Conservation (phyloP, 2,888 invertebrate genomes). For the Caenorhabditis afra region DNA sequence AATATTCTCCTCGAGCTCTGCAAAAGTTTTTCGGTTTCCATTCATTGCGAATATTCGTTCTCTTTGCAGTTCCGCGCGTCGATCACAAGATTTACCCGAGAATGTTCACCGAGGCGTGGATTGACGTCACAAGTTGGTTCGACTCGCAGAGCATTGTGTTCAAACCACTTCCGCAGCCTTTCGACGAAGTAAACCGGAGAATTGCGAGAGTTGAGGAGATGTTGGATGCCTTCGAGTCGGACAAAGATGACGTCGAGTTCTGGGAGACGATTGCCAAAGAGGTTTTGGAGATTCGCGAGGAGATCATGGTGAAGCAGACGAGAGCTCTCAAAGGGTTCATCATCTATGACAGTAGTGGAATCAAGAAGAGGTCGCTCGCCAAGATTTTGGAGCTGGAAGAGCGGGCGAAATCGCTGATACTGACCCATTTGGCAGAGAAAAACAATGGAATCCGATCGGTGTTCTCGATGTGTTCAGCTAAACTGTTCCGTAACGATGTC, state of each 20-base stretch:
- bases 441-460: conserved; percentile 57
- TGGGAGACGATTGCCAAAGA: conserved; percentile 48
- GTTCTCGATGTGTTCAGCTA: conserved; percentile 59
- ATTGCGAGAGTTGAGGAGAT: conserved; percentile 38
- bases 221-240: conserved; percentile 9
- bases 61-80: conserved; percentile 61
- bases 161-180: conserved; percentile 53
- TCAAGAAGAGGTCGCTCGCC: conserved; percentile 49
- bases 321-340: conserved; percentile 40
- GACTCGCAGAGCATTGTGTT: conserved; percentile 49
- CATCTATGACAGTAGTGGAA: conserved; percentile 53
- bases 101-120: conserved; percentile 63
- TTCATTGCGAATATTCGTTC: no score
- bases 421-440: conserved; percentile 46
- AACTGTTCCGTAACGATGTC: conserved; percentile 63
- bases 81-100: conserved; percentile 69
- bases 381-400: conserved; percentile 45
- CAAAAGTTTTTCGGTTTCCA: conserved; percentile 36
- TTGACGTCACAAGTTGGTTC: conserved; percentile 63
- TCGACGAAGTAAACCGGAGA: conserved; percentile 21
- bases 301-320: conserved; percentile 39
- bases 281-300: conserved; percentile 29
- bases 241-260: conserved; percentile 27
- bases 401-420: conserved; percentile 30
- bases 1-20: conserved; percentile 50